Evolutionary conservation across 2,888 invertebrate genomes (phyloP).

Genomic region (Cataglyphis altisquamis): DNA sequence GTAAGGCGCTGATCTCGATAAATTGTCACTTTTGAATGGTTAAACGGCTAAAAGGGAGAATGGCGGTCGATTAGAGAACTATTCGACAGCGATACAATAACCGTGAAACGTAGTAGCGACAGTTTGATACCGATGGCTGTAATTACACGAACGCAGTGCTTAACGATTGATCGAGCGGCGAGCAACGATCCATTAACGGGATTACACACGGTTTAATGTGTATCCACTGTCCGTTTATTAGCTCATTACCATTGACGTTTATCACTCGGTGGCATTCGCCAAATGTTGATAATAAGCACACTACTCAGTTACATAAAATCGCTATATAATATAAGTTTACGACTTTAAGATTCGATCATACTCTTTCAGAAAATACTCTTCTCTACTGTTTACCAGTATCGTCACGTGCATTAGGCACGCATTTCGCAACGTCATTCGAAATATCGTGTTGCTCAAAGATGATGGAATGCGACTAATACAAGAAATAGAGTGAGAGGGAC

Average conservation of each 20-base stretch:
- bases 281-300: conserved; percentile 16
- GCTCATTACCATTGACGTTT: conserved; percentile 32
- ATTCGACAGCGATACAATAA: conserved; percentile 46
- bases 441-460: not conserved
- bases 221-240: conserved; percentile 64
- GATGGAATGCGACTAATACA: not conserved
- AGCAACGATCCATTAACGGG: conserved; percentile 72
- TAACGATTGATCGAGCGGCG: conserved; percentile 65
- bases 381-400: not conserved
- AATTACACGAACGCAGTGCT: conserved; percentile 64
- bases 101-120: conserved; percentile 42
- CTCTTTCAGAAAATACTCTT: not conserved
- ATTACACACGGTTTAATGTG: conserved; percentile 72
- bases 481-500: conserved; percentile 31
- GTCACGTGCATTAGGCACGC: too few relatives aligned
- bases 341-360: not conserved
- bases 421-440: not conserved
- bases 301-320: not conserved
- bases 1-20: not conserved
- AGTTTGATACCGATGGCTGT: conserved; percentile 65
- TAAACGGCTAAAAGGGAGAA: conserved; percentile 39
- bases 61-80: conserved; percentile 31
- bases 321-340: not conserved
- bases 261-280: conserved; percentile 5
- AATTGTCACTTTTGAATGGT: conserved; percentile 35